Conservation (phyloP, 2,888 invertebrate species). For the Archips xylosteana region DNA sequence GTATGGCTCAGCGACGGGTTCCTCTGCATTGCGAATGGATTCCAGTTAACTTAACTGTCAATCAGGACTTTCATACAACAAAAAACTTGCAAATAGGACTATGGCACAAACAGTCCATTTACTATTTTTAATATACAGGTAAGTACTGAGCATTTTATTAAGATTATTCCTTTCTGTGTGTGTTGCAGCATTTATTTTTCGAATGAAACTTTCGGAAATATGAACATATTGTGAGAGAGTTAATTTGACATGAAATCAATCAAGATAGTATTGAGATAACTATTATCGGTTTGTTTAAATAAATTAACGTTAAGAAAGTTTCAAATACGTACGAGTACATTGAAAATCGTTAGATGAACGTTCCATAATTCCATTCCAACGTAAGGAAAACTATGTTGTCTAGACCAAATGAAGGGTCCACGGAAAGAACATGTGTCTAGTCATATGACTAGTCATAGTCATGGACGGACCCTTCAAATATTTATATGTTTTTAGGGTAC, state of each 20-base stretch:
- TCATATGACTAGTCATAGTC: no score
- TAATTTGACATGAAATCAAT: background rate
- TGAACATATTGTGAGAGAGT: background rate
- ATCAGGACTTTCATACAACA: background rate
- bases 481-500: no score
- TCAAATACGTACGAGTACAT: no score
- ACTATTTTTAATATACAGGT: constrained; percentile 21
- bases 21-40: constrained; percentile 28
- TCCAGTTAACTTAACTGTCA: background rate
- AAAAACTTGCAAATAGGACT: constrained; percentile 38
- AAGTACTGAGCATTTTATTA: constrained; percentile 14
- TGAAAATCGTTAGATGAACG: no score
- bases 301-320: no score
- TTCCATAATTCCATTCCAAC: no score
- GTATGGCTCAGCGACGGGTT: constrained; percentile 14
- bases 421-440: no score
- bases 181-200: constrained; percentile 2
- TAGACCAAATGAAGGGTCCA: no score
- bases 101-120: constrained; percentile 40
- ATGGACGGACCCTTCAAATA: no score
- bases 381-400: no score
- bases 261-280: no score
- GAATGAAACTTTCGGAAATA: background rate
- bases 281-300: no score
- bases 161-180: constrained; percentile 5